Percentiles rank a stretch among this genome's conserved stretches.
Conservation (phyloP, 64 coral and sea anemone species). For the Actinia equina region DNA sequence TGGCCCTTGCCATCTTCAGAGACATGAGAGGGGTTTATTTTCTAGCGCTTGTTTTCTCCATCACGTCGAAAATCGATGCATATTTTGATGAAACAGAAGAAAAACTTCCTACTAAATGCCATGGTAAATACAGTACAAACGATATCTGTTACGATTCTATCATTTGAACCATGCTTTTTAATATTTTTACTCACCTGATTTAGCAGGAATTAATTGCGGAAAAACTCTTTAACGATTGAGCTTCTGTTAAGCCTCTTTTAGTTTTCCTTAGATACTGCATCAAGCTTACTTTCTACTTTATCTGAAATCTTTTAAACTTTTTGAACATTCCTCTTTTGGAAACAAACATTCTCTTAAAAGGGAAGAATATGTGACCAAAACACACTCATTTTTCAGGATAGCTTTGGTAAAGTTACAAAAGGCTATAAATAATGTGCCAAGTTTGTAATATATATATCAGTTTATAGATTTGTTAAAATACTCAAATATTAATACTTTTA, state of each 20-base stretch:
- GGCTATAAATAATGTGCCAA: too few species aligned
- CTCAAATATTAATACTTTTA: neutral
- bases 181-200: neutral
- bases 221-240: neutral
- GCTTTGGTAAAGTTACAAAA: neutral
- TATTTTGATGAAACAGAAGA: conserved; percentile 49
- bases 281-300: too few species aligned
- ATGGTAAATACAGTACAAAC: conserved; percentile 17
- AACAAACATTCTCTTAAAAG: too few species aligned
- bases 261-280: too few species aligned
- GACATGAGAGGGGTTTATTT: neutral
- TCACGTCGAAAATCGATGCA: neutral
- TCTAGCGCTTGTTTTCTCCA: neutral
- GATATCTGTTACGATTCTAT: neutral
- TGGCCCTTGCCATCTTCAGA: neutral
- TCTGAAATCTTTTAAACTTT: too few species aligned
- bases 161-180: neutral
- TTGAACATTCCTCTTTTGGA: too few species aligned
- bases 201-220: neutral
- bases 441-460: neutral
- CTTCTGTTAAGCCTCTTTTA: neutral
- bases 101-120: conserved; percentile 58
- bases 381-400: neutral
- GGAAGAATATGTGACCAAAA: too few species aligned
- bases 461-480: neutral